Evolutionary conservation across 2,888 invertebrate genomes (phyloP).

Genomic region (Nephrotoma guestfalica): DNA sequence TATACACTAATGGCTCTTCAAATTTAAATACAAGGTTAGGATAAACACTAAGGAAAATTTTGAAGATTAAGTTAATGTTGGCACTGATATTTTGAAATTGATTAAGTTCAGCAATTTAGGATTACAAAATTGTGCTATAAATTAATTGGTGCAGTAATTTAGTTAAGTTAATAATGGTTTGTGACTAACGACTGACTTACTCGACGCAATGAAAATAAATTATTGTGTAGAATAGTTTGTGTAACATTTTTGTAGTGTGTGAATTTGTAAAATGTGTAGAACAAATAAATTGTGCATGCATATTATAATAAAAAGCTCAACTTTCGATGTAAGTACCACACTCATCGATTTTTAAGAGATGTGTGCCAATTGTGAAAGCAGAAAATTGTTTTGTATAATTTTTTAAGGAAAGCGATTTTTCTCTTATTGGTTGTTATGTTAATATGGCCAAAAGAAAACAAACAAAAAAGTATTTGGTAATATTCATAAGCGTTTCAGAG

Average conservation of each 20-base stretch:
- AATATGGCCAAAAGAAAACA: not conserved
- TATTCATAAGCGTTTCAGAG: not conserved
- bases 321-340: not conserved
- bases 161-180: too few relatives aligned
- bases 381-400: not conserved
- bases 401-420: not conserved
- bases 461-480: not conserved
- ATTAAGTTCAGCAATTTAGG: too few relatives aligned
- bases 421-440: not conserved
- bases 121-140: too few relatives aligned
- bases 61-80: too few relatives aligned
- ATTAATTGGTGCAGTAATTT: too few relatives aligned
- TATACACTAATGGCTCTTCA: too few relatives aligned
- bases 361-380: not conserved
- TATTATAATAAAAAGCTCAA: not conserved
- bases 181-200: not conserved
- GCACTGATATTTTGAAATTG: too few relatives aligned
- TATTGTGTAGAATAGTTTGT: not conserved
- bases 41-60: too few relatives aligned
- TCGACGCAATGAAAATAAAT: not conserved
- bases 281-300: not conserved
- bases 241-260: not conserved
- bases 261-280: not conserved
- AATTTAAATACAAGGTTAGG: too few relatives aligned
- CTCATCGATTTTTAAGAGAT: not conserved